Conservation (phyloP, 2,888 invertebrate genomes). For the Platycheirus rosarum region DNA sequence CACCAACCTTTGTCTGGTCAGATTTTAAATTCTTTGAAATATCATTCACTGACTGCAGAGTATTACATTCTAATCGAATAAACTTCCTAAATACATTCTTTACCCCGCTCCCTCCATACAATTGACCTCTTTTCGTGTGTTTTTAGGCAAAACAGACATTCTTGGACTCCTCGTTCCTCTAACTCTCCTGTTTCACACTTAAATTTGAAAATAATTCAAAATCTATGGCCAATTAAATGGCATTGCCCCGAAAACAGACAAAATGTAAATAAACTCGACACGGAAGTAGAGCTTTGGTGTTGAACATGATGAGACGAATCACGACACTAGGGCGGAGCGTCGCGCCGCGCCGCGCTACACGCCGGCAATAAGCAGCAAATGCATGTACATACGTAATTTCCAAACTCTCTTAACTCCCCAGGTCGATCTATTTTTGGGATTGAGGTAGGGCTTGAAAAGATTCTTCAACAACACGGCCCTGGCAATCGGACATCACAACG, state of each 20-base stretch:
- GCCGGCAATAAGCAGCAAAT: slow-evolving; percentile 2
- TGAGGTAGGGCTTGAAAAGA: slow-evolving; percentile 65
- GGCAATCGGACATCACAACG: slow-evolving; percentile 12
- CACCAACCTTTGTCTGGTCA: slow-evolving; percentile 49
- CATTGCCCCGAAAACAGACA: slow-evolving; percentile 45
- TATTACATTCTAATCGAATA: slow-evolving; percentile 47
- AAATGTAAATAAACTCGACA: slow-evolving; percentile 53
- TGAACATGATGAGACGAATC: not conserved
- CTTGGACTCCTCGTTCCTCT: not conserved
- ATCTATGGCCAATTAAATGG: slow-evolving; percentile 62
- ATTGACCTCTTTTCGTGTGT: slow-evolving; percentile 65
- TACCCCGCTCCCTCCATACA: slow-evolving; percentile 34
- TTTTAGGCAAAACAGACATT: not conserved
- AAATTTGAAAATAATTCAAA: slow-evolving; percentile 48
- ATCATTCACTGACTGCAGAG: slow-evolving; percentile 17
- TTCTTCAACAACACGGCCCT: slow-evolving; percentile 41
- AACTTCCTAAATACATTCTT: slow-evolving; percentile 31
- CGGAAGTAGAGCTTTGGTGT: not conserved
- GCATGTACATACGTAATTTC: slow-evolving; percentile 44
- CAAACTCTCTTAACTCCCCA: slow-evolving; percentile 21
- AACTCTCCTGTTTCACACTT: slow-evolving; percentile 31
- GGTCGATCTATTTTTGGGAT: slow-evolving; percentile 60
- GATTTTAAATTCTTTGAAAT: slow-evolving; percentile 48
- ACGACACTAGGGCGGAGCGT: not conserved
- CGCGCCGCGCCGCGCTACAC: too few species aligned